Conservation (phyloP, 2,888 invertebrate species). For the Gymnocheta viridis region DNA sequence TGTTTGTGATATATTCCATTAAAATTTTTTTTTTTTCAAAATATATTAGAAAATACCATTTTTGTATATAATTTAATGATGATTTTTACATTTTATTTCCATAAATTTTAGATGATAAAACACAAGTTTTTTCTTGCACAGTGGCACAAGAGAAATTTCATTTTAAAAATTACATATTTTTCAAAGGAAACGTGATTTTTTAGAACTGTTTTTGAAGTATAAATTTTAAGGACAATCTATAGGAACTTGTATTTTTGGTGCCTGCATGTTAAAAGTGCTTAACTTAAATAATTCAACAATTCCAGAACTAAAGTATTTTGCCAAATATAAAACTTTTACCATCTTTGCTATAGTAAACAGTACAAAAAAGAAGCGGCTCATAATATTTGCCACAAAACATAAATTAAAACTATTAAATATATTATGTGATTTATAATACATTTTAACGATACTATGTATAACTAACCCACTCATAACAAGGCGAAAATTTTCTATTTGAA, state of each 20-base stretch:
- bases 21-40: not conserved
- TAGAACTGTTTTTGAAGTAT: not conserved
- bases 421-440: constrained; percentile 33
- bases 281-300: not conserved
- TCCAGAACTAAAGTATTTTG: not conserved
- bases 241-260: no score
- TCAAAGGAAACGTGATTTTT: not conserved
- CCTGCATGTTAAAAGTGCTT: not conserved
- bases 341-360: not conserved
- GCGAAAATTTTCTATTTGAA: no score
- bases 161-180: not conserved
- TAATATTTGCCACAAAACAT: constrained; percentile 30
- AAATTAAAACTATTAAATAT: constrained; percentile 51
- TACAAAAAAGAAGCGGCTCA: not conserved
- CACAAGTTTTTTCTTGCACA: not conserved
- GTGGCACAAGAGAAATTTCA: not conserved
- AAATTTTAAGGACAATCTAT: no score
- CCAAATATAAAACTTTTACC: not conserved
- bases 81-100: not conserved
- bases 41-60: not conserved
- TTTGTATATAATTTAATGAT: not conserved
- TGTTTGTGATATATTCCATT: no score
- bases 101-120: not conserved
- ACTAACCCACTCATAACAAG: not conserved
- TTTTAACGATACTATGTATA: constrained; percentile 15